phyloP scores from a whole-genome alignment of 2,113 vertebrate genomes.

The Ptilonorhynchus violaceus region DNA sequence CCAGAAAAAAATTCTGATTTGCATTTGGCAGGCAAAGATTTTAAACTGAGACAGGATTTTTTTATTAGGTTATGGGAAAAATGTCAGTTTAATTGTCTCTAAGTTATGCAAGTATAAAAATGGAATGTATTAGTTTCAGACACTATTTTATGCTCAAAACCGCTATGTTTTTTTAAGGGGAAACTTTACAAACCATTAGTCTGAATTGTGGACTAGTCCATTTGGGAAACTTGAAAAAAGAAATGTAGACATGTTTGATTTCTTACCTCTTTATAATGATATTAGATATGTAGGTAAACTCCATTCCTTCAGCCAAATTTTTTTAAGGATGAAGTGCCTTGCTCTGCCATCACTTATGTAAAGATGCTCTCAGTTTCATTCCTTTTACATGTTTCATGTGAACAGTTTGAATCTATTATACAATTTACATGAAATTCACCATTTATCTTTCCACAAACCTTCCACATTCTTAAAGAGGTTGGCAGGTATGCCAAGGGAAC shows the following conservation, averaged over 20 bases:
- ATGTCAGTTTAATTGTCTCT: constrained; percentile 41
- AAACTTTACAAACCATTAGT: constrained; percentile 30
- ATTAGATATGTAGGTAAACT: neutral
- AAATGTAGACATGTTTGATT: neutral
- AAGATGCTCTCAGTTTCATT: neutral
- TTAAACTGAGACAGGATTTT: neutral
- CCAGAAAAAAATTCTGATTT: constrained; percentile 22
- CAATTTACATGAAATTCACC: neutral
- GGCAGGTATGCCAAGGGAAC: neutral
- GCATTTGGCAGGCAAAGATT: neutral
- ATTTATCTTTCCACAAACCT: neutral
- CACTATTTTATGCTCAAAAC: constrained; percentile 30
- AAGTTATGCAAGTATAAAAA: constrained; percentile 24
- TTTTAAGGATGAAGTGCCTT: neutral
- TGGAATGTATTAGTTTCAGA: constrained; percentile 19
- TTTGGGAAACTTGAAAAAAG: constrained; percentile 1
- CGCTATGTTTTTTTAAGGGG: neutral
- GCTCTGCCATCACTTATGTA: neutral
- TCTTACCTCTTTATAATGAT: neutral
- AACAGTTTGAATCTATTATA: neutral
- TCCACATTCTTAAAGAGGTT: neutral
- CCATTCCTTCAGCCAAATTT: neutral
- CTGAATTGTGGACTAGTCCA: neutral
- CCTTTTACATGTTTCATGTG: neutral
- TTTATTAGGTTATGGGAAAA: constrained; percentile 19